Conservation (phyloP, 1,140 invertebrate species). For the Megalonaias nervosa region DNA sequence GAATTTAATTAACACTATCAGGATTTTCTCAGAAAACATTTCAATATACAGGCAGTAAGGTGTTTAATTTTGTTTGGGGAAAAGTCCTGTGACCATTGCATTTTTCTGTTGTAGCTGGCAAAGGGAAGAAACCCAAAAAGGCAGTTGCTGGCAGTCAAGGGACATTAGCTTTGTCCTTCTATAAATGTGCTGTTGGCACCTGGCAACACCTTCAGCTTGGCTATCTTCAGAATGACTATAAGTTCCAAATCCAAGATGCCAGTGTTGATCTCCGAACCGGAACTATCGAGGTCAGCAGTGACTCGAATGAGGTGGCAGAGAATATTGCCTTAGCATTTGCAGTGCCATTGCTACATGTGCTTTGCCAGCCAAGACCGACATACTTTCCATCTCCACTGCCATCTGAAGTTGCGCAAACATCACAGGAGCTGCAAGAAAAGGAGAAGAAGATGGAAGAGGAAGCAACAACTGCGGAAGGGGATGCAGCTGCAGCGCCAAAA, state of each 20-base stretch:
- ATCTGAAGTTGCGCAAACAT: background rate
- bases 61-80: no score
- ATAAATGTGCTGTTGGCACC: conserved; percentile 40
- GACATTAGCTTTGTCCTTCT: conserved; percentile 56
- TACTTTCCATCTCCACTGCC: conserved; percentile 22
- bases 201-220: conserved; percentile 45
- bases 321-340: conserved; percentile 48
- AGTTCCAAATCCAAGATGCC: conserved; percentile 29
- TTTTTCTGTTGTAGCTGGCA: conserved; percentile 19
- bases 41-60: no score
- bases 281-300: conserved; percentile 27
- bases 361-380: conserved; percentile 43
- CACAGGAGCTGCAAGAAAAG: background rate
- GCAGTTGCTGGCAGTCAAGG: conserved; percentile 57
- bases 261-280: conserved; percentile 28
- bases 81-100: no score
- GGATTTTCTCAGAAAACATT: no score
- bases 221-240: conserved; percentile 31
- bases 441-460: conserved; percentile 7
- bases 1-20: no score
- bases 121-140: conserved; percentile 41
- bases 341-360: conserved; percentile 48
- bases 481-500: background rate
- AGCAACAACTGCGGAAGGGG: conserved; percentile 2
- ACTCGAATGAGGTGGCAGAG: conserved; percentile 45